Base-by-base conservation (phyloP, 2,797 vertebrate species). In the Melanotaenia trifasciata region DNA sequence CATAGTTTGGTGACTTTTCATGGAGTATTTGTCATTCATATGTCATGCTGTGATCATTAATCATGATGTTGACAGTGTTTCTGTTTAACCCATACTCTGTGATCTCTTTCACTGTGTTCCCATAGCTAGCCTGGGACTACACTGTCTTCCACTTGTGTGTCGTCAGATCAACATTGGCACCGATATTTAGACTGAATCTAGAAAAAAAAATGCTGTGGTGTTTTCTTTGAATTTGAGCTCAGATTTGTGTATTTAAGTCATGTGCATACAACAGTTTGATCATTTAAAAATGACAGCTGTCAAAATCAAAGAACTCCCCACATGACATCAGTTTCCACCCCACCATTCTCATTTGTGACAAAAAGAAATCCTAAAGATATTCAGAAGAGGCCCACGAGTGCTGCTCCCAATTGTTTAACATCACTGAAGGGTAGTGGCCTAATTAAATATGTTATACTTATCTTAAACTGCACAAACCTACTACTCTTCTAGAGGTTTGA, bases 41-140 rank as follows among this genome's bases (percentile, higher is more conserved):
- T 71, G 24, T 83, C 90, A 90, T 79, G 61, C 77, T 87, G 84
- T 89, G 76, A 65, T 85, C 89, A 87, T 86, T 71, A 90, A 76
- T 85, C 90, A 90, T 85, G 70, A 83, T 83, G 84, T 86, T 84
- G 79, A 78, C 74, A 86, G 68, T 87, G 72, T 88, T 57, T 88
- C 32, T 93, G 89, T 92, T 87, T 89, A 91, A 91, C 83, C 73
- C 89, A 89, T 91, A 85, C 87, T 91, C 67, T 89, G 83, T 92
- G 78, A 76, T 83, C 80, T 87, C 71, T 77, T 79, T 80, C 87
- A 74, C 88, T 80, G 84, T 91, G 76, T 90, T 78, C 81, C 84
- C 90, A 91, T 88, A 91, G 89, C 87, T 78, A 78, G 63, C 67
- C 72, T 71, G 75, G 84, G 84, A 88, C 84, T 84, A 76, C 85